phyloP scores from a whole-genome alignment of 64 coral and sea anemone genomes.

The Orbicella faveolata region DNA sequence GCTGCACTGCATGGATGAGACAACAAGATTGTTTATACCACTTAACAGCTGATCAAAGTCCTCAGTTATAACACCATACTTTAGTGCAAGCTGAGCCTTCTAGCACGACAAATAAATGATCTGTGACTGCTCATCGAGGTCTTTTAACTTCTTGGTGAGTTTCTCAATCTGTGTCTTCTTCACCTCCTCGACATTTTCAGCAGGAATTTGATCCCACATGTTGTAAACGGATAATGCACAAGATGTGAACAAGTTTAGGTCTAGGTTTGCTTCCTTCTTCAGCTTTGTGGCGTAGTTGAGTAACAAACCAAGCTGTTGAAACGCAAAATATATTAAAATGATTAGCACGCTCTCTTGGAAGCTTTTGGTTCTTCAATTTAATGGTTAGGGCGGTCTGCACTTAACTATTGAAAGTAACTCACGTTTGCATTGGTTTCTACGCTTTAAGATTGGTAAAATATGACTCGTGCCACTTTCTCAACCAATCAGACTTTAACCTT shows the following conservation, averaged over 20 bases:
- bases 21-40: constrained; percentile 2
- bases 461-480: too few relatives aligned
- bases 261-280: not conserved
- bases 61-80: not conserved
- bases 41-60: not conserved
- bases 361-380: too few relatives aligned
- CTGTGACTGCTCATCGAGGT: not conserved
- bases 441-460: too few relatives aligned
- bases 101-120: not conserved
- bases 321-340: not conserved
- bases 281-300: not conserved
- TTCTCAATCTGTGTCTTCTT: not conserved
- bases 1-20: not conserved
- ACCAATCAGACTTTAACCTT: too few relatives aligned
- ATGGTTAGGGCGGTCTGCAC: too few relatives aligned
- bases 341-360: not conserved
- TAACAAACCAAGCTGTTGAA: not conserved
- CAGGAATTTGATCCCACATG: constrained; percentile 15
- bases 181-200: not conserved
- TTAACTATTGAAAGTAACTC: too few relatives aligned
- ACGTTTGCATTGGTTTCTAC: too few relatives aligned
- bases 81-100: not conserved
- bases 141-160: not conserved
- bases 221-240: constrained; percentile 17
- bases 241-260: not conserved